Base-by-base conservation (phyloP, 1,140 invertebrate species). In the Cotesia chilonis region DNA sequence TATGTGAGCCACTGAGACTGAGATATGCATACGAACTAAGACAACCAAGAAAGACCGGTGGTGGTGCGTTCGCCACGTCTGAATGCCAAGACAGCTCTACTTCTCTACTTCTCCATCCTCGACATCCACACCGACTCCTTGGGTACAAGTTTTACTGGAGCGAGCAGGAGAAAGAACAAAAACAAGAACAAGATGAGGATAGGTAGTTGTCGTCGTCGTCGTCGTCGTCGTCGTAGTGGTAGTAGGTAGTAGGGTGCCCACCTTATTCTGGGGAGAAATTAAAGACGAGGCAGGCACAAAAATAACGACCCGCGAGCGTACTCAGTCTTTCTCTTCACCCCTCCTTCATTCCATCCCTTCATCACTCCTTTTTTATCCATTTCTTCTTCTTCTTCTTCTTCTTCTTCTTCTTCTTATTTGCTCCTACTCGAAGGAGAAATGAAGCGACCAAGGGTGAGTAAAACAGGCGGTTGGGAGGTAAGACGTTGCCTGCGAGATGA, bases 231-330 rank as follows among this genome's bases (percentile, higher is more conserved):
- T 28, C 1, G 28, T 28, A 28, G 28, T 28, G 28, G 28, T 28
- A 28, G 28, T 28, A 28, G 28, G 28, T 28, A 74, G 75, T 75
- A 75, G 77, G 77, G 71, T 74, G 78, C 73, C 75, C 12, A 61
- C 73, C 76, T 75, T 70, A 68, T 57, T 61, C 72, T 74, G 80
- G 80, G 79, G 79, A 80, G 79, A 82, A 82, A 87, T 87, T 87
- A 87, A 87, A 87, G 85, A 87, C 85, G 85, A 85, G 82, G 83
- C 85, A 84, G 84, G 84, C 84, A 85, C 85, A 85, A 87, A 87
- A 87, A 87, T 85, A 87, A 86, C 84, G 84, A 86, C 74, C 74
- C 71, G 71, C 74, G 71, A 75, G 70, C 66, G 68, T 71, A 68
- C 71, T 68, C 68, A 57, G 6, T 47, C 65, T 59, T 54, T 52